These are phyloP conservation scores for Paracanthobrama guichenoti DNA, from an alignment of 2,113 vertebrate genomes.

Conservation along the genomic window DNA sequence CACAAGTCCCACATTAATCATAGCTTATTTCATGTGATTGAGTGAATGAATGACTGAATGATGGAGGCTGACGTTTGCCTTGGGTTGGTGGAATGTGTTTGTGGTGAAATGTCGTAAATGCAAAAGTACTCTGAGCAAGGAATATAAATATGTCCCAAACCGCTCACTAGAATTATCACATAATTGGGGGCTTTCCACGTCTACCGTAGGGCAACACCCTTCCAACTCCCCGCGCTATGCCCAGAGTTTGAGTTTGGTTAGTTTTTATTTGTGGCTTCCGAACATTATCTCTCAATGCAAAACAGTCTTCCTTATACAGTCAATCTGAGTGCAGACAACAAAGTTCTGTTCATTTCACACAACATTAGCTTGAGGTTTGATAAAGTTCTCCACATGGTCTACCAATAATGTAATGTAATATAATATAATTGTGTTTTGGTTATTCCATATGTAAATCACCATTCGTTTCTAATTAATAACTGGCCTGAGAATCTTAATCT, in stretches of 20 bases:
- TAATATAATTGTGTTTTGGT: not conserved
- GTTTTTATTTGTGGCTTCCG: conserved; percentile 59
- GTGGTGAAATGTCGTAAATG: conserved; percentile 75
- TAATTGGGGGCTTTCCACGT: conserved; percentile 85
- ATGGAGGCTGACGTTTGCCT: conserved; percentile 66
- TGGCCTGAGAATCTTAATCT: not conserved
- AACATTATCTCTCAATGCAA: conserved; percentile 46
- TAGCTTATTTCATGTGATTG: conserved; percentile 70
- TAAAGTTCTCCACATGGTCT: conserved; percentile 20
- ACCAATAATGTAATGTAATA: not conserved
- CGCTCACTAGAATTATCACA: conserved; percentile 76
- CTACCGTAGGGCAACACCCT: conserved; percentile 68
- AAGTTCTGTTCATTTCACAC: conserved; percentile 1
- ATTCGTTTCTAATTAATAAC: not conserved
- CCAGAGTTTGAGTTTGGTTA: conserved; percentile 56
- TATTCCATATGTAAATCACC: not conserved
- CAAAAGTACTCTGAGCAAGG: conserved; percentile 76
- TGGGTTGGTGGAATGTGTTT: conserved; percentile 72
- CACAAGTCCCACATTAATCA: conserved; percentile 77
- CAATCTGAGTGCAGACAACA: conserved; percentile 19
- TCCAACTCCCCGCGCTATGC: conserved; percentile 56
- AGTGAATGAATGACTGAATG: conserved; percentile 61
- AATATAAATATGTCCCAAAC: conserved; percentile 72
- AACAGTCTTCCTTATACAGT: conserved; percentile 56
- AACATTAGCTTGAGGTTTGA: conserved; percentile 26